Base-by-base conservation (phyloP, 1,140 invertebrate species). In the Zaprionus camerounensis region DNA sequence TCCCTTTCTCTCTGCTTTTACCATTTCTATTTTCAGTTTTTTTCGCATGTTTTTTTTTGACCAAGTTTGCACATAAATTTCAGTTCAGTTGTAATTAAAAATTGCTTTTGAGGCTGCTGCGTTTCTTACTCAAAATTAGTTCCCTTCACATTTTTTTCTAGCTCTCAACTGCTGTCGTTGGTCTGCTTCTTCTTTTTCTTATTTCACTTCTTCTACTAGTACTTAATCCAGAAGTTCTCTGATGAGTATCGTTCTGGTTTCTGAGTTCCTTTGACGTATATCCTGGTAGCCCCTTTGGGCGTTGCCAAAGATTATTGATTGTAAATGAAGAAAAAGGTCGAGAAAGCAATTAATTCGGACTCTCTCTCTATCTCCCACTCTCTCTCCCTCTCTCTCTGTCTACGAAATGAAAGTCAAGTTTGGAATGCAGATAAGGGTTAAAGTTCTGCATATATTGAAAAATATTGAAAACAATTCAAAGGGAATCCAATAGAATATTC, bases 61-160 rank as follows among this genome's bases (percentile, higher is more conserved):
- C 53, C 72, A 77, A 82, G 84, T 75, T 88, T 70, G 75, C 78
- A 90, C 85, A 88, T 88, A 88, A 88, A 88, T 84, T 88, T 88
- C 81, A 71, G 85, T 61, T 78, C 74, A 81, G 75, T 90, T 88
- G 84, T 90, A 90, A 88, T 88, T 88, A 88, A 88, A 88, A 88
- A 84, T 84, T 88, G 85, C 84, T 90, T 84, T 88, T 85, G 75
- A 81, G 80, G 34, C 69, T 70, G 65, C 53, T 71, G 61, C 65
- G 66, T 82, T 87, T 86, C 84, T 71, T 72, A 78, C 68, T 78
- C 58, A 83, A 81, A 87, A 88, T 83, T 87, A 88, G 77, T 88
- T 88, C 81, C 58, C 79, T 66, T 78, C 46, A 36, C 20, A 51
- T 51, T 51, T 51, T 20, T 51, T 51, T 51, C 46, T 51, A 15